These are phyloP conservation scores for Dendrolimus punctatus DNA, from an alignment of 1,140 invertebrate species.

Conservation along the genomic window DNA sequence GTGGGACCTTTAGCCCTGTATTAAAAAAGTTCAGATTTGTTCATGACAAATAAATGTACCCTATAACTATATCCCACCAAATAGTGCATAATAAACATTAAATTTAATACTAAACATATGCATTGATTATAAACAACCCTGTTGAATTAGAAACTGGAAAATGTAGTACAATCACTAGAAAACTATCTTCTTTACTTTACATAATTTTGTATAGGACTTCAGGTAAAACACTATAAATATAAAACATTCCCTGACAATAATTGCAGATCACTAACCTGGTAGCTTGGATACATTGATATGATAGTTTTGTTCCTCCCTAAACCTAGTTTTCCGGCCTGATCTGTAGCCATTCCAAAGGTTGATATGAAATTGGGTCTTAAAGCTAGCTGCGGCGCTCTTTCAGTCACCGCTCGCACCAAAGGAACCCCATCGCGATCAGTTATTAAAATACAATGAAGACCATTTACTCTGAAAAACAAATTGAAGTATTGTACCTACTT, in stretches of 20 bases:
- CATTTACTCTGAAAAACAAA: conserved; percentile 78
- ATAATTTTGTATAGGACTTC: background rate
- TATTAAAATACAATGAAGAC: conserved; percentile 88
- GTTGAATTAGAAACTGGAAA: no score
- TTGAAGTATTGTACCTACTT: conserved; percentile 28
- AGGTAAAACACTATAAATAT: conserved; percentile 1
- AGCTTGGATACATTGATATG: conserved; percentile 90
- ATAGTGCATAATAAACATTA: no score
- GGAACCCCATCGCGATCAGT: conserved; percentile 95
- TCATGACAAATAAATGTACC: no score
- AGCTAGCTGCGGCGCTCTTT: conserved; percentile 83
- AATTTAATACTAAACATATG: no score
- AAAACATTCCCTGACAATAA: background rate
- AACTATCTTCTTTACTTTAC: background rate
- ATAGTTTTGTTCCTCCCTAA: conserved; percentile 88
- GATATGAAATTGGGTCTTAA: conserved; percentile 87
- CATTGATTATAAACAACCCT: no score
- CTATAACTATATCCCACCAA: no score
- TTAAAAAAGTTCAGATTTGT: no score
- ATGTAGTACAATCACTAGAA: no score
- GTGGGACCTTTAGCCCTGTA: no score
- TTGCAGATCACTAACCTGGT: conserved; percentile 77
- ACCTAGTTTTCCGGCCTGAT: conserved; percentile 92
- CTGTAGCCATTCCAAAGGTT: conserved; percentile 90
- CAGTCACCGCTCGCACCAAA: conserved; percentile 82